Base-by-base conservation (phyloP, 2,113 vertebrate species). In the Perca schrenkii region DNA sequence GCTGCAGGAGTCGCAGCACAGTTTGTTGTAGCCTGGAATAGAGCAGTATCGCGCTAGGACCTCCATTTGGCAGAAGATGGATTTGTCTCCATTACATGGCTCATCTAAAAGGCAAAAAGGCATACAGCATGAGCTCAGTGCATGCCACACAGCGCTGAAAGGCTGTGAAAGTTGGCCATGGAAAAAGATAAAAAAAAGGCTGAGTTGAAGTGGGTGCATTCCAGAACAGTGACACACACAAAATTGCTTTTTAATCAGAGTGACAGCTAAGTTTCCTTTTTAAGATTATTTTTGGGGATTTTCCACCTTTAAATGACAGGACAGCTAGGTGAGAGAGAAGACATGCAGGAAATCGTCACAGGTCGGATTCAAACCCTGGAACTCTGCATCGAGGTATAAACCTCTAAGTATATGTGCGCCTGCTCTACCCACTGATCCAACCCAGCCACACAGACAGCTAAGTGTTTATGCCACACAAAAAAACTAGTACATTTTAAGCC, bases 61-160 rank as follows among this genome's bases (percentile, higher is more conserved):
- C 79, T 99, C 98, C 98, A 99, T 99, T 40, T 99, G 97, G 77
- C 98, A 99, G 95, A 99, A 99, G 88, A 99, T 99, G 21, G 98
- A 99, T 65, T 97, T 99, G 93, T 99, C 98, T 80, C 97, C 97
- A 28, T 94, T 84, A 16, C 98, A 99, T 0, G 96, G 97, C 83
- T 99, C 97, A 74, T 97, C 98, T 99, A 96, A 53, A 96, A 94
- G 91, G 82, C 69, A 90, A 91, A 85, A 0, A 22, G 68, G 68
- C 43, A 80, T 0, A 40, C 13, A 71, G 40, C 1, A 50, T 63
- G 17, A 77, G 56, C n/a, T 61, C 22, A 57, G 28, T 3, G 43
- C 8, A 6, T 1, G 14, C 19, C n/a, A 36, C 3, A n/a, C 17
- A 19, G 52, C 2, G 4, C 19, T 49, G 65, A 25, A 53, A 52